Evolutionary conservation across 2,113 vertebrate genomes (phyloP), one percentile per base, ranked within the genome.

Genomic region (Sisor rabdophorus): DNA sequence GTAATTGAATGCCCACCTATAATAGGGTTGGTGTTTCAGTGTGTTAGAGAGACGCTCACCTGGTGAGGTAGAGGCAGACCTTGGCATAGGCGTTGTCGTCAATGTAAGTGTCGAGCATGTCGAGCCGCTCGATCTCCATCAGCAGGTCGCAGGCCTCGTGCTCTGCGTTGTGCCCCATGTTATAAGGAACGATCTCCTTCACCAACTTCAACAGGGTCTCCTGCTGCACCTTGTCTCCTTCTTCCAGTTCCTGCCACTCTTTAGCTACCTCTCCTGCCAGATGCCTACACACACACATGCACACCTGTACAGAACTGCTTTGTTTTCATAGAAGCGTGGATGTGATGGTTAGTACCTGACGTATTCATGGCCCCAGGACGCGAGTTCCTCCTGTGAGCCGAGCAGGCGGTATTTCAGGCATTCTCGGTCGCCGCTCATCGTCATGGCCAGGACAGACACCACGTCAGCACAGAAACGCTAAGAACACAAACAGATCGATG

Each of bases 121-220:
- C 95, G 70, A 99, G 93, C 82, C 94, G 93, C 81, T 99, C 97
- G 0, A 99, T 95, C 85, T 99, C 97, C 97, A 99, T 99, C 22
- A 99, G 94, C 76, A 99, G 89, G 86, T 99, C 97, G 3, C 97
- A 98, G 16, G 97, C 97, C 85, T 99, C 97, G 0, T 98, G 96
- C 85, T 99, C 97, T 0, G 96, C 97, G 0, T 99, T 99, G 88
- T 98, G 97, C 8, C 93, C 96, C 97, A 98, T 98, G 88, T 99
- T 98, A 83, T 99, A 99, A 8, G 97, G 97, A 9, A 99, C 93
- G 0, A 99, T 98, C 84, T 98, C 97, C 82, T 94, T 97, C 69
- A 99, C 97, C 16, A 99, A 88, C 47, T 95, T 96, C 47, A 99
- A 89, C 12, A 99, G 89, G 0, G 92, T 93, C 80, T 98, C 96